Percentiles rank a stretch among this genome's conserved stretches.
Conservation (phyloP, 2,888 invertebrate species). For the Erynnis tages region DNA sequence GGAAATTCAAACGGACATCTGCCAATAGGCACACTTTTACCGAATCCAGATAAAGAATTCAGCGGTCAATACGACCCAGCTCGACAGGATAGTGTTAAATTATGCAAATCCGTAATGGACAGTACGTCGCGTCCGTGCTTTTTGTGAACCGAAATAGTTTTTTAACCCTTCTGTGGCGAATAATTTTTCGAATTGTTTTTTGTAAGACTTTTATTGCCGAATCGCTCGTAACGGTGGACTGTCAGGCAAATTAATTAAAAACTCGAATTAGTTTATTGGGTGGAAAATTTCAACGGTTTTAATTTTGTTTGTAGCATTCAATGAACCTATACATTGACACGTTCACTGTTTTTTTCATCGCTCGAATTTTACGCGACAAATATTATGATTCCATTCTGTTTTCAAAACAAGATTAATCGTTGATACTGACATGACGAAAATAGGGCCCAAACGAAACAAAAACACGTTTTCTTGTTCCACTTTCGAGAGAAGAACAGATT, state of each 20-base stretch:
- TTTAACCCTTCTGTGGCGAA: slow-evolving; percentile 36
- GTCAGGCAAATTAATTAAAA: slow-evolving; percentile 24
- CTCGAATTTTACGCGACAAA: too few species aligned
- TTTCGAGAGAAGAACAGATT: not conserved
- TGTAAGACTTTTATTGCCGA: slow-evolving; percentile 26
- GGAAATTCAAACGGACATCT: slow-evolving; percentile 59
- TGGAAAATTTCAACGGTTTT: slow-evolving; percentile 17
- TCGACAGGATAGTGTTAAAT: slow-evolving; percentile 68
- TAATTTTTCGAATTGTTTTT: slow-evolving; percentile 31
- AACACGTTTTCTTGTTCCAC: too few species aligned
- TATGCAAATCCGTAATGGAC: slow-evolving; percentile 77
- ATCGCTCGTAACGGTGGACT: slow-evolving; percentile 19
- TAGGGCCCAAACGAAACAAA: too few species aligned
- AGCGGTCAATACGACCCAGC: slow-evolving; percentile 49
- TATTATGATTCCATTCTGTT: too few species aligned
- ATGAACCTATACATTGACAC: too few species aligned
- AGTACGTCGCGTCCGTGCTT: slow-evolving; percentile 44
- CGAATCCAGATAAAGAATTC: slow-evolving; percentile 67
- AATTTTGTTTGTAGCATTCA: slow-evolving; percentile 32
- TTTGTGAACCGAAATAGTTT: slow-evolving; percentile 60
- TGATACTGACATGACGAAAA: too few species aligned
- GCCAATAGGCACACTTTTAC: slow-evolving; percentile 66
- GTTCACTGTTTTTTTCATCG: too few species aligned
- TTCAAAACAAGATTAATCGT: too few species aligned
- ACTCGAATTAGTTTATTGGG: slow-evolving; percentile 14